Evolutionary conservation across 30 jellyfish, hydroid and myxozoan genomes (phyloP), one percentile per base, ranked within the genome.

Genomic region (Cassiopea andromeda): DNA sequence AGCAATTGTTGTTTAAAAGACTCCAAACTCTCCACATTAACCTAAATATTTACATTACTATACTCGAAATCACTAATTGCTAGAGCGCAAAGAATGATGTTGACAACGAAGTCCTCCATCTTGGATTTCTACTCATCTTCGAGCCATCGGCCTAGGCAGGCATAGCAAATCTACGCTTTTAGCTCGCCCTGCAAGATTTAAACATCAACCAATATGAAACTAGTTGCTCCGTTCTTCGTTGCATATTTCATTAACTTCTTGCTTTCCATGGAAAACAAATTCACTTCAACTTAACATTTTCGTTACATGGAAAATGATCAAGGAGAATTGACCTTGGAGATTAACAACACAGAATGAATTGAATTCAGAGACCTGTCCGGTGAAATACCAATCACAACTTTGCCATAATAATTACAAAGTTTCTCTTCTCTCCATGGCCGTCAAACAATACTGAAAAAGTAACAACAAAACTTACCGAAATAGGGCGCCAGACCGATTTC

Each of bases 321-420:
- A 85, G 85, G 92, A 85, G 92, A 72, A 85, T 85, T 85, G 87
- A 38, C 75, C n/a, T 1, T 16, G 84, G 10, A 75, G 50, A 77
- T 49, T 2, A 44, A 47, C 67, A 50, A 8, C 89, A 18, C 12
- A 10, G 4, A 83, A 48, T 85, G 92, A 85, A 85, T 85, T 85
- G 92, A 61, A 85, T 85, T 17, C 50, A 70, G 54, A 54, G 54
- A 70, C 57, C 75, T 66, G 7, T 54, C 0, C 7, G 7, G 10
- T 54, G 7, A 3, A 54, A 6, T 54, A 3, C 64, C 0, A 54
- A 54, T 0, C 64, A 54, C 7, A 54, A 54, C 12, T 6, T 10
- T 54, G 38, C 38, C 38, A 27, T 27, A 27, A 27, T 27, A 27
- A 27, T 27, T 27, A 27, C 38, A 27, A 27, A 0, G 38, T 27